Conservation (phyloP, 2,113 vertebrate genomes). For the Ammodytes marinus region DNA sequence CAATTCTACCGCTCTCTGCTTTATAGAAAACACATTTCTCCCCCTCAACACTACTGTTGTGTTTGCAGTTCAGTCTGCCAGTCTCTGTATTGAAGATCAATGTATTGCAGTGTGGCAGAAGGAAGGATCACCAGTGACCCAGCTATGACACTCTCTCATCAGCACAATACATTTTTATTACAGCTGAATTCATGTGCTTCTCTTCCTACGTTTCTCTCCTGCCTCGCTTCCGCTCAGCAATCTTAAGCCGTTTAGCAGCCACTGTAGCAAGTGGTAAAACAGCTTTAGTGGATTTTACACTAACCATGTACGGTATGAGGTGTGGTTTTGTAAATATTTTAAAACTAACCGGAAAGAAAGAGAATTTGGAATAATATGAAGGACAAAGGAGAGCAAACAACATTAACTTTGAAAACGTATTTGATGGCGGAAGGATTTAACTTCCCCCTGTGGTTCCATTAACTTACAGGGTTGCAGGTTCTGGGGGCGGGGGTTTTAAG, state of each 20-base stretch:
- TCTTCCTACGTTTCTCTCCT: conserved; percentile 32
- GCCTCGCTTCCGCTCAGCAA: conserved; percentile 40
- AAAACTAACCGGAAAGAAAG: background rate
- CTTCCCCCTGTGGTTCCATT: background rate
- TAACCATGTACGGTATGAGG: conserved; percentile 18
- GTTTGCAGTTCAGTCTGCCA: conserved; percentile 51
- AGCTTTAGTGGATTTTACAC: conserved; percentile 36
- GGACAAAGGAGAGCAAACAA: background rate
- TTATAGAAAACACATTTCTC: conserved; percentile 81
- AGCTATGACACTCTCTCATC: conserved; percentile 40
- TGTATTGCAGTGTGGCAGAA: conserved; percentile 41
- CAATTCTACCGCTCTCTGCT: conserved; percentile 48
- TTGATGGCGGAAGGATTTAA: conserved; percentile 16
- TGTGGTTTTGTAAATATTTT: conserved; percentile 32
- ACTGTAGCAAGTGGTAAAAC: conserved; percentile 55
- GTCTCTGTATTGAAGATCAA: conserved; percentile 35
- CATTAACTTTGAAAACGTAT: background rate
- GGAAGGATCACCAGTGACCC: conserved; percentile 40
- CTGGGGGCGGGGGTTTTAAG: background rate
- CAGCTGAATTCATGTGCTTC: conserved; percentile 32
- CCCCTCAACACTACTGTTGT: conserved; percentile 41
- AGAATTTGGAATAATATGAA: background rate
- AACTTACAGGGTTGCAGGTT: conserved; percentile 31
- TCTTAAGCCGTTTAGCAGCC: conserved; percentile 59
- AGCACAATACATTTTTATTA: conserved; percentile 57